phyloP scores from a whole-genome alignment of 2,113 vertebrate species.

The human region GRCh38 chr3:76889501-76890000 shows the following conservation, averaged over 20 bases:
- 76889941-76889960: neutral
- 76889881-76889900: neutral
- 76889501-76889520: neutral
- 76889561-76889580: neutral
- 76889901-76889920: neutral
- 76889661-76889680: neutral
- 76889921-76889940: neutral
- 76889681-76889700: neutral
- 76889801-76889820: neutral
- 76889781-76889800: neutral
- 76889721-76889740: neutral
- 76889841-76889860: neutral
- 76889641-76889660: neutral
- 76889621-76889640: neutral
- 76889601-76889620: neutral
- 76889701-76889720: neutral
- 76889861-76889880: neutral
- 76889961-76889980: neutral
- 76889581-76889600: neutral
- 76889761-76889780: neutral
- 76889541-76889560: neutral
- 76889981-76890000: neutral
- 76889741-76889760: neutral
- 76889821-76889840: neutral
- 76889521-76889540: neutral